Conservation (phyloP, 2,888 invertebrate genomes). For the Lasioglossum marginatum region DNA sequence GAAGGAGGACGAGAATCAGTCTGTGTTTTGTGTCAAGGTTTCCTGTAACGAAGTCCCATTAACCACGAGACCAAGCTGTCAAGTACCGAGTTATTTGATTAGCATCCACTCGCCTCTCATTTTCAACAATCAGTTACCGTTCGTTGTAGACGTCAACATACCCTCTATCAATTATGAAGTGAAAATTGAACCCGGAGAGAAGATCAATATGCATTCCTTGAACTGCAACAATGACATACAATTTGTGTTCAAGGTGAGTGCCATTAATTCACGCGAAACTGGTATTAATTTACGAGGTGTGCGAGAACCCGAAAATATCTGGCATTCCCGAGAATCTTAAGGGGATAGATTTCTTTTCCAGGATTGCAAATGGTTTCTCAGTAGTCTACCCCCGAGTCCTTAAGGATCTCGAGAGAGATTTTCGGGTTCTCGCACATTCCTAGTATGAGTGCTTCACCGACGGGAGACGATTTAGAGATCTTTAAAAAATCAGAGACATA, state of each 20-base stretch:
- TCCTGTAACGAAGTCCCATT: conserved; percentile 72
- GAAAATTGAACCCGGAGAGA: conserved; percentile 90
- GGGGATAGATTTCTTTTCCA: too few relatives aligned
- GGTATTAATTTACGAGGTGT: background rate
- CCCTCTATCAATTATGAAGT: conserved; percentile 85
- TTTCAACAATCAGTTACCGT: conserved; percentile 91
- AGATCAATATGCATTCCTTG: conserved; percentile 89
- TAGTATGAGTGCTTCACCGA: background rate
- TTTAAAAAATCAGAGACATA: background rate
- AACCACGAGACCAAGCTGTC: conserved; percentile 75
- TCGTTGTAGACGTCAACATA: conserved; percentile 88
- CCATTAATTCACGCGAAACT: background rate
- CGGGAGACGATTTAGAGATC: background rate
- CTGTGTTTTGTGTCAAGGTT: conserved; percentile 89
- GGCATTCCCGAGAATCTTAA: background rate
- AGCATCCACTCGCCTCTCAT: conserved; percentile 90
- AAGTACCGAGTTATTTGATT: conserved; percentile 90
- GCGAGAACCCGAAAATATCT: background rate
- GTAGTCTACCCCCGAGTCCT: too few relatives aligned
- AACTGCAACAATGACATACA: conserved; percentile 87
- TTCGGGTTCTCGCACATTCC: background rate
- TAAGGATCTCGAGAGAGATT: background rate
- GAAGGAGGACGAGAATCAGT: conserved; percentile 86
- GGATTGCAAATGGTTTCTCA: too few relatives aligned
- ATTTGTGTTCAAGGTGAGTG: conserved; percentile 82